These are phyloP conservation scores for Neofelis nebulosa DNA, from an alignment of 2,113 vertebrate genomes.

Conservation along the genomic window DNA sequence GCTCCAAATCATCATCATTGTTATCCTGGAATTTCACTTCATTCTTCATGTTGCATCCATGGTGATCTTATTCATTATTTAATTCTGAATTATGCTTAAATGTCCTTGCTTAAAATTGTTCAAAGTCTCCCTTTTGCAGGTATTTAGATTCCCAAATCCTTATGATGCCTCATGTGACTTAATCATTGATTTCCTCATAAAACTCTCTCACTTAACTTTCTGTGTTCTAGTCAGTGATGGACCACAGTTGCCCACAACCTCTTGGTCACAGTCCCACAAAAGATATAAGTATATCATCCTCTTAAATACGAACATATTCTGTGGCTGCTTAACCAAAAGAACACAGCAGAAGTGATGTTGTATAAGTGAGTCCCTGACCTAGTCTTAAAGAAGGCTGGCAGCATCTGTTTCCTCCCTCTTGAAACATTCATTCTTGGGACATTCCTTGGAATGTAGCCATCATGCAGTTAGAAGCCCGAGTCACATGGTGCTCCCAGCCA, in stretches of 20 bases:
- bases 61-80: neutral
- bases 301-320: neutral
- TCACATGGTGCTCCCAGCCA: neutral
- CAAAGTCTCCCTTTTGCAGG: neutral
- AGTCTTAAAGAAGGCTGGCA: neutral
- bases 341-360: neutral
- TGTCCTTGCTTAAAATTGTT: neutral
- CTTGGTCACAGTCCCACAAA: neutral
- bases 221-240: neutral
- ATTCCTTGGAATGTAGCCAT: neutral
- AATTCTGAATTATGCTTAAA: neutral
- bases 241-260: neutral
- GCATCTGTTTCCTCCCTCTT: neutral
- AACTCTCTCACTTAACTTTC: neutral
- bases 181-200: neutral
- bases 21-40: neutral
- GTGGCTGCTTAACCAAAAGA: neutral
- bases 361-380: neutral
- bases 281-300: neutral
- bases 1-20: neutral
- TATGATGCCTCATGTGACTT: neutral
- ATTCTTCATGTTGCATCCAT: neutral
- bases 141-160: neutral
- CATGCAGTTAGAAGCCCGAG: neutral
- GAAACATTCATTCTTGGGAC: neutral